Evolutionary conservation across 1,140 invertebrate species (phyloP).

Genomic region (Linepithema humile): DNA sequence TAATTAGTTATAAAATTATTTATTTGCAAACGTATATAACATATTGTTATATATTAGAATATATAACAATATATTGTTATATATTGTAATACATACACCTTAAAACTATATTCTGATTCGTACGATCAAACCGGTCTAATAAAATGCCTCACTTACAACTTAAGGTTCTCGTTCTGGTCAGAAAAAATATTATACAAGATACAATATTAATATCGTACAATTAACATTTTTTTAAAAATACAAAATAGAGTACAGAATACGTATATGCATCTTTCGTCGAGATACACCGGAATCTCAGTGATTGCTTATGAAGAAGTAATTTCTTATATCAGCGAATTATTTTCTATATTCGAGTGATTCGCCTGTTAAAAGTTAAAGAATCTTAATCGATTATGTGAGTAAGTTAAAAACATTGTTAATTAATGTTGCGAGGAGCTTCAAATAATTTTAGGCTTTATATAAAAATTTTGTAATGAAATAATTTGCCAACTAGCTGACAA

Average conservation of each 20-base stretch:
- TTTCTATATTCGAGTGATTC: neutral
- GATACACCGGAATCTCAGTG: slow-evolving; percentile 5
- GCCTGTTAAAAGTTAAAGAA: neutral
- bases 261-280: neutral
- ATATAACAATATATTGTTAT: no score
- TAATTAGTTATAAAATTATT: slow-evolving; percentile 40
- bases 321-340: slow-evolving; percentile 4
- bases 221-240: neutral
- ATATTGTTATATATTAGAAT: neutral
- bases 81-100: neutral
- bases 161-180: neutral
- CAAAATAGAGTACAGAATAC: neutral
- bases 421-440: neutral
- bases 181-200: neutral
- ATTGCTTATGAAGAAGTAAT: slow-evolving; percentile 26
- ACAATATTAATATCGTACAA: neutral
- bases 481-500: no score
- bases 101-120: neutral
- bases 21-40: neutral
- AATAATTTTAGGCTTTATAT: neutral
- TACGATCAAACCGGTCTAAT: neutral
- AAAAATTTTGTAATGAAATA: neutral
- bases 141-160: neutral
- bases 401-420: neutral
- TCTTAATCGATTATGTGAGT: neutral